These are phyloP conservation scores for Plebejus argus DNA, from an alignment of 2,888 invertebrate genomes.

Conservation along the genomic window DNA sequence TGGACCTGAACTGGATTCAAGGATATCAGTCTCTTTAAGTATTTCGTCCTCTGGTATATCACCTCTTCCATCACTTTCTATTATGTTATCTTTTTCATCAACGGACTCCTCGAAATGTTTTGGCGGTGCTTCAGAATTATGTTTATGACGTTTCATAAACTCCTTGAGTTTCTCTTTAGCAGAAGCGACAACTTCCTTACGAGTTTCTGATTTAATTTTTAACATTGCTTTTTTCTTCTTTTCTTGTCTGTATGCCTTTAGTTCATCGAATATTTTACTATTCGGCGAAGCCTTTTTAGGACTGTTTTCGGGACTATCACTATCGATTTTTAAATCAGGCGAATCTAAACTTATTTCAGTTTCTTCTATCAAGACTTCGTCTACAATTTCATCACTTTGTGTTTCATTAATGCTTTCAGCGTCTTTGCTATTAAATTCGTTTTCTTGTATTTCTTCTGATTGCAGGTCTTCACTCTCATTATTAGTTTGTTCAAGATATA, in stretches of 20 bases:
- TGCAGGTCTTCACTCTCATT: conserved; percentile 38
- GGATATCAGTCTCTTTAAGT: conserved; percentile 23
- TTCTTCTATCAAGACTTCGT: conserved; percentile 34
- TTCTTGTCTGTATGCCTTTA: conserved; percentile 59
- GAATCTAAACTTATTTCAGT: conserved; percentile 35
- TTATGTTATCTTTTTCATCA: conserved; percentile 49
- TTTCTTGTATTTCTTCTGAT: conserved; percentile 40
- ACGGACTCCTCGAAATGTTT: conserved; percentile 51
- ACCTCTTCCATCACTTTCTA: conserved; percentile 55
- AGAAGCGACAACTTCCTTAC: conserved; percentile 72
- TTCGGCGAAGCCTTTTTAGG: conserved; percentile 39
- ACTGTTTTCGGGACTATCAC: conserved; percentile 30
- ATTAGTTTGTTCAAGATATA: conserved; percentile 2
- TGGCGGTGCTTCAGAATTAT: conserved; percentile 64
- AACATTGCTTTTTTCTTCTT: conserved; percentile 69
- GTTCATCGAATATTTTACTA: conserved; percentile 53
- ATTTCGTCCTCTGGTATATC: conserved; percentile 59
- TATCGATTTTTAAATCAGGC: conserved; percentile 26
- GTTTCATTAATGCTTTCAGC: conserved; percentile 40
- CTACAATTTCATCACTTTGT: conserved; percentile 36
- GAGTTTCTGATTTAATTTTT: conserved; percentile 74
- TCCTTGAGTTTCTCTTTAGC: conserved; percentile 76
- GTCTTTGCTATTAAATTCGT: conserved; percentile 32
- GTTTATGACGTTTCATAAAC: conserved; percentile 74
- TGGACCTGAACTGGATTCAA: conserved; percentile 1